A percentile compares a stretch with the other conserved stretches of the same genome.
phyloP scores from a whole-genome alignment of 53 echinoderm and acorn worm genomes.

The Echinometra lucunter region DNA sequence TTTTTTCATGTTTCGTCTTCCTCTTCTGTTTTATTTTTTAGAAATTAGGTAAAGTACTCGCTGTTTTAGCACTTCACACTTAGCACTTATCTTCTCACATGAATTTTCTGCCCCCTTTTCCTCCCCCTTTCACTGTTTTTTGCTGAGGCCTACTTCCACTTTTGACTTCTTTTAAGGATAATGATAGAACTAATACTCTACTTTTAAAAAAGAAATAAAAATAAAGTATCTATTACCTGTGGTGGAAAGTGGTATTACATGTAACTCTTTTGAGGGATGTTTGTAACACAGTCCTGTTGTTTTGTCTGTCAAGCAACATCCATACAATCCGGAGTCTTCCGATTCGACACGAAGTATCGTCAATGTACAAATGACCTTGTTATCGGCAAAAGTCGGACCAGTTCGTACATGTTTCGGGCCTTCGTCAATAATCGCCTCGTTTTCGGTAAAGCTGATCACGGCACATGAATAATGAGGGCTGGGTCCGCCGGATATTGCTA shows the following conservation, averaged over 20 bases:
- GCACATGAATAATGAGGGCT: background rate
- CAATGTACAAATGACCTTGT: conserved; percentile 25
- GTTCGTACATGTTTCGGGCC: background rate
- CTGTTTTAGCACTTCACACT: no score
- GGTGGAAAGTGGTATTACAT: conserved; percentile 4
- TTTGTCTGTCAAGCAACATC: background rate
- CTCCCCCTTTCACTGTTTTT: no score
- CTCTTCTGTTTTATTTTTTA: no score
- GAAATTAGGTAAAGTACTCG: no score
- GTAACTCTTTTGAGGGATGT: background rate
- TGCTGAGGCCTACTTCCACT: no score
- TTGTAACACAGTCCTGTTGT: conserved; percentile 12
- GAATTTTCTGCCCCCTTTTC: no score
- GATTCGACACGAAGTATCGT: background rate
- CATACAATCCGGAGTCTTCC: conserved; percentile 37
- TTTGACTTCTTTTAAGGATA: no score
- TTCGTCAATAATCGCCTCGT: background rate
- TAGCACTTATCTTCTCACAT: no score
- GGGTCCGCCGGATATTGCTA: background rate
- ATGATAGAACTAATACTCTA: no score
- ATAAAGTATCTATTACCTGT: background rate
- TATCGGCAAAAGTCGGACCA: conserved; percentile 6
- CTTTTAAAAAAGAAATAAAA: no score
- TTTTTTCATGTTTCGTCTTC: no score
- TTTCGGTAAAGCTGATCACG: background rate